Base-by-base conservation (phyloP, 2,113 vertebrate genomes). In the Thermophis baileyi region DNA sequence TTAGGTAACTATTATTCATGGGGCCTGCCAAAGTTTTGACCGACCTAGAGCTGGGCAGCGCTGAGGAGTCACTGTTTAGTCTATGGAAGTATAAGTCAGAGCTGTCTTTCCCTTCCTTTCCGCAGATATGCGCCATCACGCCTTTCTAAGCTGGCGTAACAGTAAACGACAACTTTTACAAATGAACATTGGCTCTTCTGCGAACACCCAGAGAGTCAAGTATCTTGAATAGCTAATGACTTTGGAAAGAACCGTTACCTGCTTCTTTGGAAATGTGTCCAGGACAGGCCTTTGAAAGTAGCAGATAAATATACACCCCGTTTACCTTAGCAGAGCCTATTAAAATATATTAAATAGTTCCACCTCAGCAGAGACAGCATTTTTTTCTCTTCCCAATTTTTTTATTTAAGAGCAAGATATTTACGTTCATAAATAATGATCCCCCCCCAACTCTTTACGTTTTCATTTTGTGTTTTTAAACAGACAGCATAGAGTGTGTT, bases 21-120 rank as follows among this genome's bases (percentile, higher is more conserved):
- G 88, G 91, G 94, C 94, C 90, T 4, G 35, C 93, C 94, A 92
- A 30, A 5, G 49, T 16, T 88, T 93, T 0, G 9, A 87, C 90
- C 90, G 91, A 18, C 24, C 92, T 44, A 3, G 89, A 85, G 94
- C 93, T 88, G 93, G 90, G 92, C 93, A 53, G 50, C 40, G 91
- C 93, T 44, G 49, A 0, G 18, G 49, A 93, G 69, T 18, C 94
- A 93, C 89, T 97, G 95, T 96, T 97, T 96, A 95, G 96, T 96
- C 94, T 97, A 24, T 47, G 10, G 85, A 96, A 89, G 91, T 90
- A 8, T 24, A 92, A 47, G 94, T 95, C 14, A 30, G 96, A 94
- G 95, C 95, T 0, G 35, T 85, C 91, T 93, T 91, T 86, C 93
- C 93, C 93, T 96, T 69, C 93, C 90, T 88, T 94, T 89, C 60